Percentiles rank a stretch among this genome's conserved stretches.
phyloP scores from a whole-genome alignment of 2,113 vertebrate genomes.

The Anser brachyrhynchus region DNA sequence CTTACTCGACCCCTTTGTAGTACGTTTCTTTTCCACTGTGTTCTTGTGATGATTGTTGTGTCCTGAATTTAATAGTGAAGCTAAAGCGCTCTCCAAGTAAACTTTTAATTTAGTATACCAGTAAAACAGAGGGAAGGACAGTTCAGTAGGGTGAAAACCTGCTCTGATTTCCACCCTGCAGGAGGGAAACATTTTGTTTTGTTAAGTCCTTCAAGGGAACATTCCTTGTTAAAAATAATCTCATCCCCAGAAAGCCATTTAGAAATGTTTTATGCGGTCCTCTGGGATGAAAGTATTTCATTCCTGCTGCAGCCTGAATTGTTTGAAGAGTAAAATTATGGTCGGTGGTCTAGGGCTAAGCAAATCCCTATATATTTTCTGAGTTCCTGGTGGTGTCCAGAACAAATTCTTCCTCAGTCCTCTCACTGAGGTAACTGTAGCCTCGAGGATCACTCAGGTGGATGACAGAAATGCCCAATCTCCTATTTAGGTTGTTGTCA shows the following conservation, averaged over 20 bases:
- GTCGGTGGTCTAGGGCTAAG: not conserved
- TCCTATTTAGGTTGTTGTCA: not conserved
- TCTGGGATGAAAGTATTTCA: not conserved
- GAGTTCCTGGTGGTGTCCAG: not conserved
- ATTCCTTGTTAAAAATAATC: conserved; percentile 56
- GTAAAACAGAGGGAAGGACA: not conserved
- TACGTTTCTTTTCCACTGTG: not conserved
- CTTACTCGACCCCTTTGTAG: conserved; percentile 43
- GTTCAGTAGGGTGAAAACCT: conserved; percentile 33
- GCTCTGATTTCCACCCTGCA: conserved; percentile 16
- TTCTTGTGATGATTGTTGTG: conserved; percentile 47
- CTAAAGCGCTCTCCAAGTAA: conserved; percentile 20
- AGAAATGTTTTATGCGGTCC: conserved; percentile 30
- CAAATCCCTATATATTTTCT: not conserved
- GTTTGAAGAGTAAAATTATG: conserved; percentile 30
- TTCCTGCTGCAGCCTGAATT: not conserved
- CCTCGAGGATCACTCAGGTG: not conserved
- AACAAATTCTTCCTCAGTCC: not conserved
- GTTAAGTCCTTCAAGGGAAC: conserved; percentile 38
- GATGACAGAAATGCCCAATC: not conserved
- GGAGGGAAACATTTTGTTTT: conserved; percentile 63
- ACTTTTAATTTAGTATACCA: conserved; percentile 54
- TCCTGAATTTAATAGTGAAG: conserved; percentile 42
- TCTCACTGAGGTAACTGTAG: not conserved
- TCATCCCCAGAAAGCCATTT: conserved; percentile 30